Evolutionary conservation across 2,888 invertebrate species (phyloP), one percentile per base, ranked within the genome.

Genomic region (Drosophila anceps): DNA sequence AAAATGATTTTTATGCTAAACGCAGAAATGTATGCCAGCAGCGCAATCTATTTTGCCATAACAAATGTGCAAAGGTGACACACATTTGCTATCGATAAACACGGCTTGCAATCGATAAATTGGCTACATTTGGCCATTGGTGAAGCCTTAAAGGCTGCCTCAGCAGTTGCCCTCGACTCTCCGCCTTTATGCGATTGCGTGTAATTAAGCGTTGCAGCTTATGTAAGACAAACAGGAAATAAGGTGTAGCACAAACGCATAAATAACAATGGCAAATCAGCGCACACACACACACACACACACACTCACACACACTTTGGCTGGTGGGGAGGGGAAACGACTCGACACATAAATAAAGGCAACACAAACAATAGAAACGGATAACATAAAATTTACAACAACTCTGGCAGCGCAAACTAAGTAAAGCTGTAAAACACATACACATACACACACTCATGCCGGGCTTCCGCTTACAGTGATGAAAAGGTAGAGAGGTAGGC

Each of bases 361-460:
- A 76, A 69, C 69, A 62, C 89, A 87, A 87, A 87, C 84, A 88
- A 88, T 86, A 89, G 70, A 84, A 87, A 73, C 89, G 85, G 89
- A 86, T 88, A 86, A 87, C 82, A 86, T 82, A 87, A 86, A 88
- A 86, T 88, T 82, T 86, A 84, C 89, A 88, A 79, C 88, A 84
- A 88, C 74, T 65, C 60, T 54, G 43, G 64, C 61, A 57, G 50
- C 54, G 35, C 62, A 43, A 68, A 50, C 79, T 76, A 73, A 88
- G 66, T 46, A 51, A 69, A 74, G 81, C 75, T 83, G 79, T 74
- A 88, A 72, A 71, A 50, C 50, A 72, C 51, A 66, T 13, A 41
- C 20, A 54, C 9, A 12, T 13, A 27, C 15, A 44, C 15, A 69
- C 2, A 62, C 18, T 48, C n/a, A 35, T 10, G 53, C 35, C 6